Conservation (phyloP, 2,113 vertebrate species). For the Phylloscopus trochilus region DNA sequence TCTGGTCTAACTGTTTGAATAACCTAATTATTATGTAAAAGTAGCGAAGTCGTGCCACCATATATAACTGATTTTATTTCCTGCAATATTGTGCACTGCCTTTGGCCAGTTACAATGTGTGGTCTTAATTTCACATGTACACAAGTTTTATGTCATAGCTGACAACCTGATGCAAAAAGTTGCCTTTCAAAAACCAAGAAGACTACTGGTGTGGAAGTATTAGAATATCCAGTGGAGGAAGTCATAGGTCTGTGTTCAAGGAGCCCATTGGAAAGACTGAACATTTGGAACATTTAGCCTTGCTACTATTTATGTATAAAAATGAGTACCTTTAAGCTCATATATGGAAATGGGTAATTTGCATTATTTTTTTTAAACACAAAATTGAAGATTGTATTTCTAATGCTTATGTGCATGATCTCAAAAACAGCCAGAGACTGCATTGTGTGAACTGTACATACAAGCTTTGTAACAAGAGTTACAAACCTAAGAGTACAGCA, state of each 20-base stretch:
- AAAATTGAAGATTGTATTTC: not conserved
- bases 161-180: not conserved
- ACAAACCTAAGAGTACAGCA: not conserved
- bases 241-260: not conserved
- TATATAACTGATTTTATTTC: not conserved
- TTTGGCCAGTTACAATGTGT: not conserved
- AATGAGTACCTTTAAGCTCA: not conserved
- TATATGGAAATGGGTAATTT: not conserved
- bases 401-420: not conserved
- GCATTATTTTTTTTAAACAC: not conserved
- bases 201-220: not conserved
- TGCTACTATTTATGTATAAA: not conserved
- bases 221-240: not conserved
- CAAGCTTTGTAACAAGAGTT: not conserved
- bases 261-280: not conserved
- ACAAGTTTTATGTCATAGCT: not conserved
- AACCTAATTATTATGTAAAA: not conserved
- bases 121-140: not conserved
- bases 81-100: not conserved
- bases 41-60: accelerated
- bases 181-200: not conserved
- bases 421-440: not conserved
- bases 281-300: not conserved
- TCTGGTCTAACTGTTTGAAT: not conserved
- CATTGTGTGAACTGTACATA: not conserved